Conservation (phyloP, 2,888 invertebrate species). For the Hoplodrina blanda region DNA sequence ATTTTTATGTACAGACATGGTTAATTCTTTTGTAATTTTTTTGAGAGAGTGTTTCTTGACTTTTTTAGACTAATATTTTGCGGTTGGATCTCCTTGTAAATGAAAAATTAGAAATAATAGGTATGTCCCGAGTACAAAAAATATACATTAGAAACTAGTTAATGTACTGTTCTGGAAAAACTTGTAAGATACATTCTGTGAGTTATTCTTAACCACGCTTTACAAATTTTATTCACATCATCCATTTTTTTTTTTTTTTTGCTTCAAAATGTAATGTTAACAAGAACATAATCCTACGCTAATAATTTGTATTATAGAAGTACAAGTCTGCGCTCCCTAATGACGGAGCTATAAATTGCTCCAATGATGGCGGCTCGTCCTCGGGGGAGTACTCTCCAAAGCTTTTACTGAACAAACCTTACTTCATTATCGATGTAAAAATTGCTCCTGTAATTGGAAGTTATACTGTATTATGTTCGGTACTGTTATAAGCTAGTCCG, state of each 20-base stretch:
- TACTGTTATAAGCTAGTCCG: neutral
- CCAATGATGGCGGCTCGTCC: conserved; percentile 11
- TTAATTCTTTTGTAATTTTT: neutral
- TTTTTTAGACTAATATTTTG: no score
- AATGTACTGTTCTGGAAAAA: no score
- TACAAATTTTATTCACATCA: neutral
- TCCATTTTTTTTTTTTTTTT: neutral
- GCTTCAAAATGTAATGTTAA: neutral
- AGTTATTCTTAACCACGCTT: neutral
- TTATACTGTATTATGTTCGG: neutral
- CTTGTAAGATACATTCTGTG: neutral
- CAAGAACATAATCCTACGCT: conserved; percentile 17
- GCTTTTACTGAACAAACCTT: conserved; percentile 15
- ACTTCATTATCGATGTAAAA: conserved; percentile 26
- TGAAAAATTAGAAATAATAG: no score
- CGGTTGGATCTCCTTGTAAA: no score
- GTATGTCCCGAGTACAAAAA: no score
- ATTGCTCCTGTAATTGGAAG: neutral
- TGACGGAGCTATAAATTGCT: conserved; percentile 24
- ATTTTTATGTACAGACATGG: neutral
- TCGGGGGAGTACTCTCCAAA: neutral
- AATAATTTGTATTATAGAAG: conserved; percentile 12
- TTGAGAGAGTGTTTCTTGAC: neutral
- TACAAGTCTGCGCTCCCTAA: conserved; percentile 5
- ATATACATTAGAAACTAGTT: no score